These are phyloP conservation scores for Enteromius radiatus DNA, from an alignment of 2,797 vertebrate species.

Conservation along the genomic window DNA sequence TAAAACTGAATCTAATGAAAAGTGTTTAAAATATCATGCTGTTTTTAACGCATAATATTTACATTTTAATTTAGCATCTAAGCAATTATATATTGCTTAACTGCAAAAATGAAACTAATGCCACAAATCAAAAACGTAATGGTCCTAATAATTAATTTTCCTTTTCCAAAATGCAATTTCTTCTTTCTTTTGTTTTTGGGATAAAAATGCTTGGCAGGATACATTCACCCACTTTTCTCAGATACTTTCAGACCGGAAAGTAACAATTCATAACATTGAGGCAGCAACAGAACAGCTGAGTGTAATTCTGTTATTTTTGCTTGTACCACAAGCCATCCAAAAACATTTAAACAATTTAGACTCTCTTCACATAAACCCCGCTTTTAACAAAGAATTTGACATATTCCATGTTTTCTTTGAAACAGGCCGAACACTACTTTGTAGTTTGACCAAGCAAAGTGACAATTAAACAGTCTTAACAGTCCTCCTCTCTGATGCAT, in stretches of 20 bases:
- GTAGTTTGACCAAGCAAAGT: conserved; percentile 52
- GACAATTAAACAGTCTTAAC: conserved; percentile 55
- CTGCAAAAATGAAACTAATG: neutral
- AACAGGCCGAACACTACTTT: conserved; percentile 46
- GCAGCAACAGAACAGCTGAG: conserved; percentile 17
- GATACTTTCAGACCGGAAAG: conserved; percentile 6
- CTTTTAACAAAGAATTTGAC: conserved; percentile 43
- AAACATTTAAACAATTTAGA: conserved; percentile 52
- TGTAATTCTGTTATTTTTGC: conserved; percentile 37
- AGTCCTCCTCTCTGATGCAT: conserved; percentile 41
- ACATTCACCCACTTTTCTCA: neutral
- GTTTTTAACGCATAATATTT: neutral
- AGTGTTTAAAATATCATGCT: neutral
- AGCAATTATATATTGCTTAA: neutral
- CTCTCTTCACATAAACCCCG: conserved; percentile 49
- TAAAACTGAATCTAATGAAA: neutral
- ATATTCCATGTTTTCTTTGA: conserved; percentile 53
- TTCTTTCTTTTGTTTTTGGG: neutral
- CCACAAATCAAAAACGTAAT: neutral
- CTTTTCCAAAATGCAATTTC: neutral
- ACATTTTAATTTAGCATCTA: no score
- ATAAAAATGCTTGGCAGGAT: neutral
- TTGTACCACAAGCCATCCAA: conserved; percentile 17
- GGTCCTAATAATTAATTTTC: neutral
- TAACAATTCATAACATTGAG: conserved; percentile 14